These are phyloP conservation scores for Thomomys bottae DNA, from an alignment of 2,113 vertebrate species.

Conservation along the genomic window DNA sequence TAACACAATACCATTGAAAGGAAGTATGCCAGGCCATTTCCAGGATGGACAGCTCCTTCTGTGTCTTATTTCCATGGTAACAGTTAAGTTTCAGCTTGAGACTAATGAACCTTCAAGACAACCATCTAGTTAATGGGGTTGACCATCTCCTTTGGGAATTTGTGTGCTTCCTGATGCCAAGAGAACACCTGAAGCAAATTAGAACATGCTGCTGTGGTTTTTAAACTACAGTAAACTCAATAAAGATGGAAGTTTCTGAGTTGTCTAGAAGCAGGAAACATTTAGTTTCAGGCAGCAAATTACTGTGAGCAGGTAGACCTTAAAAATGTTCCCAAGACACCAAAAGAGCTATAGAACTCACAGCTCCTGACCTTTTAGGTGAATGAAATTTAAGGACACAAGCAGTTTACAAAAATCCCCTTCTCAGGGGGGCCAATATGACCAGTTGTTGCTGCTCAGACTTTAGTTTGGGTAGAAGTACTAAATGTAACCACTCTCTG, in stretches of 20 bases:
- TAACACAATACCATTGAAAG: slow-evolving; percentile 49
- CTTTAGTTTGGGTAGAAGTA: slow-evolving; percentile 66
- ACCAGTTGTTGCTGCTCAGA: slow-evolving; percentile 72
- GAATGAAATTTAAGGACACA: slow-evolving; percentile 73
- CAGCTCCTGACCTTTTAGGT: slow-evolving; percentile 74
- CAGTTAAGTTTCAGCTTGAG: slow-evolving; percentile 42
- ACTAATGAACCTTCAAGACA: slow-evolving; percentile 43
- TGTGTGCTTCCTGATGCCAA: neutral
- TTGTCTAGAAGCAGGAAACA: slow-evolving; percentile 48
- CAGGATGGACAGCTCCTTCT: slow-evolving; percentile 57
- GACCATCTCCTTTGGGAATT: slow-evolving; percentile 29
- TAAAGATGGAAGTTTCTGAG: neutral
- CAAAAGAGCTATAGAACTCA: slow-evolving; percentile 52
- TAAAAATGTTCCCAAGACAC: slow-evolving; percentile 55
- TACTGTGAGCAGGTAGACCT: slow-evolving; percentile 35
- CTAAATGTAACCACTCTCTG: slow-evolving; percentile 69
- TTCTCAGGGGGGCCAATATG: slow-evolving; percentile 64
- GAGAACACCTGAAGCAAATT: slow-evolving; percentile 47
- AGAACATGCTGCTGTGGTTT: neutral
- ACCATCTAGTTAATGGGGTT: neutral
- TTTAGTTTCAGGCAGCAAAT: slow-evolving; percentile 68
- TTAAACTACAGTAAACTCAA: neutral
- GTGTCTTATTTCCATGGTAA: slow-evolving; percentile 67
- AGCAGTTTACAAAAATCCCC: slow-evolving; percentile 59
- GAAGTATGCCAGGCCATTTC: slow-evolving; percentile 27